Percentiles rank a stretch among this genome's conserved stretches.
phyloP scores from a whole-genome alignment of 1,140 invertebrate species.

The Hycleus phaleratus region DNA sequence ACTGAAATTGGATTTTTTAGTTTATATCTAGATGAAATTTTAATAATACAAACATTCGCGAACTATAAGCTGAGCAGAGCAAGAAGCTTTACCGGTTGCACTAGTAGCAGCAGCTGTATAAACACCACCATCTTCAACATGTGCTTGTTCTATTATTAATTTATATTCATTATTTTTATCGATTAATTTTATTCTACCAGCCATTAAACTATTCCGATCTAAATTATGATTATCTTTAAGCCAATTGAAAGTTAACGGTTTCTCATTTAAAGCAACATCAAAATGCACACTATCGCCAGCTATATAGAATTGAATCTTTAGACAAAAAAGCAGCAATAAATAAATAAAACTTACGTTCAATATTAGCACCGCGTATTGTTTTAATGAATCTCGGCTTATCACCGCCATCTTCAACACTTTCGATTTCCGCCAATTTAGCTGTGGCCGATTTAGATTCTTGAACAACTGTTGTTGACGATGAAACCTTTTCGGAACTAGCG shows the following conservation, averaged over 20 bases:
- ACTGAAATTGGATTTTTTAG: slow-evolving; percentile 44
- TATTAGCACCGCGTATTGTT: slow-evolving; percentile 63
- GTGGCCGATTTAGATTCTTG: neutral
- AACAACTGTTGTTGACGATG: neutral
- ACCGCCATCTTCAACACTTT: slow-evolving; percentile 24
- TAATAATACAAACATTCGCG: slow-evolving; percentile 44
- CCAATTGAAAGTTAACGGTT: slow-evolving; percentile 65
- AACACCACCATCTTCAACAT: slow-evolving; percentile 75
- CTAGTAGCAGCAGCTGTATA: slow-evolving; percentile 90
- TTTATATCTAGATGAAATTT: neutral
- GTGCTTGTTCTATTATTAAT: slow-evolving; percentile 72
- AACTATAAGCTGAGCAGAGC: slow-evolving; percentile 77
- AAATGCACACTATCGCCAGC: slow-evolving; percentile 81
- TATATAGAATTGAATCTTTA: slow-evolving; percentile 36
- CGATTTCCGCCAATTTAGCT: neutral
- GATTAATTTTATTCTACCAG: slow-evolving; percentile 62
- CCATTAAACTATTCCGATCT: slow-evolving; percentile 55
- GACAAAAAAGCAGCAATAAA: neutral
- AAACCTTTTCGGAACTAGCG: slow-evolving; percentile 1
- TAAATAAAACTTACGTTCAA: slow-evolving; percentile 61
- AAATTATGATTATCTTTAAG: slow-evolving; percentile 82
- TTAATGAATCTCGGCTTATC: slow-evolving; percentile 61
- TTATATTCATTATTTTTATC: slow-evolving; percentile 50
- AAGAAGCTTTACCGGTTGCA: slow-evolving; percentile 66
- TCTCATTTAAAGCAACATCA: slow-evolving; percentile 65